Percentiles rank a stretch among this genome's conserved stretches.
These are phyloP conservation scores for Scyliorhinus canicula DNA, from an alignment of 2,797 vertebrate genomes.

Conservation along the genomic window DNA sequence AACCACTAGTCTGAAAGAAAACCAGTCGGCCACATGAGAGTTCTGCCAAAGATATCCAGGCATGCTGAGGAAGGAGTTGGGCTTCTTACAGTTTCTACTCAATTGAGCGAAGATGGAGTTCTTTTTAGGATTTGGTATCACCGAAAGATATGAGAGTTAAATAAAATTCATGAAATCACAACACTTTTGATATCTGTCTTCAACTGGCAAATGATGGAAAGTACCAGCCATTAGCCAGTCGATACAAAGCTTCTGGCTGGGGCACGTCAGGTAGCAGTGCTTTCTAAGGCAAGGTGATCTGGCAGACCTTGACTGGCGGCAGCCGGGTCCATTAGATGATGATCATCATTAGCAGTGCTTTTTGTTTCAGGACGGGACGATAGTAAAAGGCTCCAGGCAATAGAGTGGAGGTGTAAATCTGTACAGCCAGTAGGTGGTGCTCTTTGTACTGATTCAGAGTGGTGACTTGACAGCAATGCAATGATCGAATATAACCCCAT, in stretches of 20 bases:
- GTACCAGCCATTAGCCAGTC: neutral
- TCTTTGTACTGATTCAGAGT: neutral
- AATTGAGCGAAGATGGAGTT: neutral
- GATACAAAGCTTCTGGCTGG: neutral
- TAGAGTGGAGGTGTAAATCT: neutral
- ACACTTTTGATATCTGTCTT: neutral
- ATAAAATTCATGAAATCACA: neutral
- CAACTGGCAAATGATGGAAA: neutral
- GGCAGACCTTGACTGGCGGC: too few relatives aligned
- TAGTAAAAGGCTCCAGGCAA: neutral
- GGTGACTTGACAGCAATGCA: neutral
- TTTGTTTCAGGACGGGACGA: too few relatives aligned
- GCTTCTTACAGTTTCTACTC: neutral
- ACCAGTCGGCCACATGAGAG: neutral
- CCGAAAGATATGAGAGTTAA: neutral
- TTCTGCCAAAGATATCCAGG: neutral
- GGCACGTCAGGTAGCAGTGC: neutral
- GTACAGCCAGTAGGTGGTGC: neutral
- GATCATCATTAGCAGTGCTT: too few relatives aligned
- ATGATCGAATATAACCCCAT: neutral
- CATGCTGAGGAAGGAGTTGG: neutral
- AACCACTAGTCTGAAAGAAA: neutral
- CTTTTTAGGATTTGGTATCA: neutral
- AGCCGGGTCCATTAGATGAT: too few relatives aligned
- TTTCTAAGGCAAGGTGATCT: too few relatives aligned